phyloP scores from a whole-genome alignment of 2,888 invertebrate species.

The Bombylius discolor region DNA sequence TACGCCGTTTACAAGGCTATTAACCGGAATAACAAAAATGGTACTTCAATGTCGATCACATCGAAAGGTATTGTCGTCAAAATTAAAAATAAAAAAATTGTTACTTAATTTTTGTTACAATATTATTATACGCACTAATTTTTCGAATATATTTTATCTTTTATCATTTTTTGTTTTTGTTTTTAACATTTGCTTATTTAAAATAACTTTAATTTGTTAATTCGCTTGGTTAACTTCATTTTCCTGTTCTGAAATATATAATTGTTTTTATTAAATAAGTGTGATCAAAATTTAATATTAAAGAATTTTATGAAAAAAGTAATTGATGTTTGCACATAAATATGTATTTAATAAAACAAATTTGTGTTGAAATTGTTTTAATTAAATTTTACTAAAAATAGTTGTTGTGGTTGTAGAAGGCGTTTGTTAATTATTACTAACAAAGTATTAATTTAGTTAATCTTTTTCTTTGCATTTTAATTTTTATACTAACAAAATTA shows the following conservation, averaged over 20 bases:
- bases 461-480: background rate
- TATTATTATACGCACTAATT: background rate
- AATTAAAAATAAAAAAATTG: background rate
- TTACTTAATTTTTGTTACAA: background rate
- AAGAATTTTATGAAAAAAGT: too few species aligned
- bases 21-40: background rate
- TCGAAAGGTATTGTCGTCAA: constrained; percentile 4
- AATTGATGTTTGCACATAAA: too few species aligned
- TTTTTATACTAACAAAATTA: background rate
- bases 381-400: too few species aligned
- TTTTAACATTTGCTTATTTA: background rate
- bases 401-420: too few species aligned
- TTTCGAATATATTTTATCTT: background rate
- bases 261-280: too few species aligned
- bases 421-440: too few species aligned
- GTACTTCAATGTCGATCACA: constrained; percentile 4
- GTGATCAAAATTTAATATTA: too few species aligned
- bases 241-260: too few species aligned
- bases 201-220: background rate
- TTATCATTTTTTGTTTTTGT: background rate
- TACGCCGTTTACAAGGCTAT: background rate
- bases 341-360: too few species aligned
- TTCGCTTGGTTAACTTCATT: background rate
- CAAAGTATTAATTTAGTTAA: too few species aligned
- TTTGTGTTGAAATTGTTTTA: too few species aligned